Evolutionary conservation across 2,888 invertebrate genomes (phyloP).

Genomic region (Andrena trimmerana): DNA sequence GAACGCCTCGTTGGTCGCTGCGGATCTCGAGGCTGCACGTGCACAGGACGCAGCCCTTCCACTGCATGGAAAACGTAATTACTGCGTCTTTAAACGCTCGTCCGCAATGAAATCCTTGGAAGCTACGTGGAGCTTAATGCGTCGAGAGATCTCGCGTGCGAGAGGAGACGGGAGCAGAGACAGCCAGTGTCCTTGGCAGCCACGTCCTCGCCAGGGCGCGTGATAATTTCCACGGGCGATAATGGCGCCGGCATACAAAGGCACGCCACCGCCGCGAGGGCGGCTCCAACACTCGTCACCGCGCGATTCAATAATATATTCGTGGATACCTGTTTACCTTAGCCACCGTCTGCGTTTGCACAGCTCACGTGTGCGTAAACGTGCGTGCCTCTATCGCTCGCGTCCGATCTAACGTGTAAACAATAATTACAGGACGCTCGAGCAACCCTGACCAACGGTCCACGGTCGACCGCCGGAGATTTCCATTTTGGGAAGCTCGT

Average conservation of each 20-base stretch:
- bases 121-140: conserved; percentile 3
- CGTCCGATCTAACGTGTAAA: conserved; percentile 67
- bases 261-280: conserved; percentile 34
- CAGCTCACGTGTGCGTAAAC: conserved; percentile 52
- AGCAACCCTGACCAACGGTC: background rate
- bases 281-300: conserved; percentile 39
- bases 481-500: background rate
- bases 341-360: conserved; percentile 53
- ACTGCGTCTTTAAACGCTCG: conserved; percentile 10
- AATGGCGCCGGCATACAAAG: conserved; percentile 57
- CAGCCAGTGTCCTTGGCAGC: conserved; percentile 4
- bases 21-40: no score
- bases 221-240: conserved; percentile 59
- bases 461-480: conserved; percentile 28
- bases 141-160: no score
- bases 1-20: no score
- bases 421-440: conserved; percentile 56
- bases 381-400: conserved; percentile 58
- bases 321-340: conserved; percentile 62
- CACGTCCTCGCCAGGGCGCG: background rate
- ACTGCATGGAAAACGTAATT: background rate
- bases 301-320: conserved; percentile 61
- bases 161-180: background rate
- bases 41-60: no score
- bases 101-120: conserved; percentile 14